Evolutionary conservation across 2,888 invertebrate species (phyloP).

Genomic region (Beris chalybata): DNA sequence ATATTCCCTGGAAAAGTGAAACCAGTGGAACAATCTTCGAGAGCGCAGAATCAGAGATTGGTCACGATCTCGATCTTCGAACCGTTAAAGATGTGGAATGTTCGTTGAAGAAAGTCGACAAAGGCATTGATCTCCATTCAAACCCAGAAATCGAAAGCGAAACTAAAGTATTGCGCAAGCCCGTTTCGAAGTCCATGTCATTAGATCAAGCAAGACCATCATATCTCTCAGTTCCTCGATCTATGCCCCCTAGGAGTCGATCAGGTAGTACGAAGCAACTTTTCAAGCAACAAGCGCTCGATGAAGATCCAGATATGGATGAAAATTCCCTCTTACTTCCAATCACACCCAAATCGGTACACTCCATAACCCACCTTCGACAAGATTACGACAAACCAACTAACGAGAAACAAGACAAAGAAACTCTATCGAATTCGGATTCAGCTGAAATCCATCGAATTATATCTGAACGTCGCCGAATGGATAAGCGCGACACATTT

Average conservation of each 20-base stretch:
- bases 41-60: conserved; percentile 51
- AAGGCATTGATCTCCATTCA: neutral
- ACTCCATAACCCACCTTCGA: conserved; percentile 4
- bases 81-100: conserved; percentile 51
- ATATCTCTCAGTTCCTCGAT: conserved; percentile 52
- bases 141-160: neutral
- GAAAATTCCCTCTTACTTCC: conserved; percentile 59
- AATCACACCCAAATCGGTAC: conserved; percentile 35
- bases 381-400: conserved; percentile 15
- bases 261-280: conserved; percentile 61
- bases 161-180: conserved; percentile 41
- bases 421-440: conserved; percentile 51
- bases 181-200: conserved; percentile 51
- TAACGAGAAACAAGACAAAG: conserved; percentile 35
- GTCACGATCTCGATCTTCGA: conserved; percentile 46
- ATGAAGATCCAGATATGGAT: conserved; percentile 59
- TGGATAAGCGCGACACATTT: conserved; percentile 53
- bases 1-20: conserved; percentile 51
- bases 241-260: conserved; percentile 55
- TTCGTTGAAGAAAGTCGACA: conserved; percentile 35
- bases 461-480: conserved; percentile 54
- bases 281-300: conserved; percentile 62
- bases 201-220: conserved; percentile 50
- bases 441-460: conserved; percentile 55
- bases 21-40: conserved; percentile 55